phyloP scores from a whole-genome alignment of 2,797 vertebrate species.

The Odontamblyopus lacepedii region DNA sequence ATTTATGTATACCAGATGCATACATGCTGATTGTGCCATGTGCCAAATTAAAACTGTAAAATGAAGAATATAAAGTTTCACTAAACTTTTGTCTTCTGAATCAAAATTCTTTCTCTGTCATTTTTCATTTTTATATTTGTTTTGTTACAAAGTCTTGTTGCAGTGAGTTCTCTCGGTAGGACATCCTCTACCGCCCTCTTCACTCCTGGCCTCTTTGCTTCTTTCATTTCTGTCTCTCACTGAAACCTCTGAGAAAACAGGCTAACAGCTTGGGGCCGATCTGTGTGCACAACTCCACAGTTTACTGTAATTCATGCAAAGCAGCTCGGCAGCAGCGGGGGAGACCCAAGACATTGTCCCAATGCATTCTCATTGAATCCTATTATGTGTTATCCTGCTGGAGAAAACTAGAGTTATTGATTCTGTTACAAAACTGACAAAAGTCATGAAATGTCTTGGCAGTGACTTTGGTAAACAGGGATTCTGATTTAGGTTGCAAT shows the following conservation, averaged over 20 bases:
- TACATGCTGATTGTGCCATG: conserved; percentile 88
- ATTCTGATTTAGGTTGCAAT: conserved; percentile 42
- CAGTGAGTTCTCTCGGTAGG: conserved; percentile 55
- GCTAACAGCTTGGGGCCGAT: conserved; percentile 68
- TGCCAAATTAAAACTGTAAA: conserved; percentile 88
- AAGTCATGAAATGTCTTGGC: conserved; percentile 52
- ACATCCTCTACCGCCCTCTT: conserved; percentile 43
- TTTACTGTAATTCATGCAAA: conserved; percentile 75
- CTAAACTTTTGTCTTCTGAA: conserved; percentile 71
- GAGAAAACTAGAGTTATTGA: conserved; percentile 62
- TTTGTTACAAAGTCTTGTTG: conserved; percentile 57
- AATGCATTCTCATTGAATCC: conserved; percentile 65
- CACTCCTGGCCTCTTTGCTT: conserved; percentile 27
- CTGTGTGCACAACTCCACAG: conserved; percentile 66
- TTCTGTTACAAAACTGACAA: conserved; percentile 64
- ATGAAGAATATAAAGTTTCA: conserved; percentile 78
- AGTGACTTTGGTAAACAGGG: conserved; percentile 29
- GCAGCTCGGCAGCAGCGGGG: conserved; percentile 57
- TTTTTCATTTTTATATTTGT: conserved; percentile 57
- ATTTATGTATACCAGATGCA: conserved; percentile 89
- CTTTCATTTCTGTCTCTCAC: conserved; percentile 40
- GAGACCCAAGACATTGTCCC: conserved; percentile 66
- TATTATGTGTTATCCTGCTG: conserved; percentile 63
- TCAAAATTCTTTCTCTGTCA: conserved; percentile 61
- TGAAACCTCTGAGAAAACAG: conserved; percentile 67